Conservation (phyloP, 2,113 vertebrate genomes). For the Amphilophus citrinellus region DNA sequence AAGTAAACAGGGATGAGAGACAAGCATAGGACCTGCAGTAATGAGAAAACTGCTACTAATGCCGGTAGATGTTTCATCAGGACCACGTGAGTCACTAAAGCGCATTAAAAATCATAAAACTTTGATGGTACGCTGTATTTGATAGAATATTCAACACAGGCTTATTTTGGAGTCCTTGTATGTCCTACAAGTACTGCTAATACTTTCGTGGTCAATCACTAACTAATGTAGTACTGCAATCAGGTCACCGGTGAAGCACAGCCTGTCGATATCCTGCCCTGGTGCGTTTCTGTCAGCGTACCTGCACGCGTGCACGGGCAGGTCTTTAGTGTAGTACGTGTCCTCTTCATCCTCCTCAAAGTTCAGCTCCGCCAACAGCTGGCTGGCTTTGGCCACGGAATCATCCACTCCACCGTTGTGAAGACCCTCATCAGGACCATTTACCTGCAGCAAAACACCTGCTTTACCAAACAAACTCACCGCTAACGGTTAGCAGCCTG, state of each 20-base stretch:
- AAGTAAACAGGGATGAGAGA: background rate
- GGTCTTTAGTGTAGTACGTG: slow-evolving; percentile 97
- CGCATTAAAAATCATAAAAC: background rate
- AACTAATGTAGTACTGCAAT: background rate
- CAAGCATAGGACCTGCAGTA: background rate
- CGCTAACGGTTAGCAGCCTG: slow-evolving; percentile 44
- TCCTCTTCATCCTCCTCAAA: slow-evolving; percentile 99
- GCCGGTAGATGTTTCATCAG: background rate
- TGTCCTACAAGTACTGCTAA: background rate
- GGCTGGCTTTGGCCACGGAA: slow-evolving; percentile 91
- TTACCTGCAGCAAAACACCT: slow-evolving; percentile 82
- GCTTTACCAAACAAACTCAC: slow-evolving; percentile 29
- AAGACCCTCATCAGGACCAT: slow-evolving; percentile 93
- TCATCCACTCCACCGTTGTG: slow-evolving; percentile 92
- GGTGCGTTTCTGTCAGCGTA: slow-evolving; percentile 69
- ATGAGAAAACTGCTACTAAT: background rate
- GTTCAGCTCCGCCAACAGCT: slow-evolving; percentile 94
- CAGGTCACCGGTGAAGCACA: background rate
- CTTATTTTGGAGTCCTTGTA: background rate
- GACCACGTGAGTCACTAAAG: background rate
- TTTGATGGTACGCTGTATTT: background rate
- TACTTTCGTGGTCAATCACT: background rate
- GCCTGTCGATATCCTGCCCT: background rate
- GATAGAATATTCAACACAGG: background rate
- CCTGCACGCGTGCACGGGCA: slow-evolving; percentile 98